Evolutionary conservation across 2,797 vertebrate genomes (phyloP).

Genomic region (Garrulus glandarius): DNA sequence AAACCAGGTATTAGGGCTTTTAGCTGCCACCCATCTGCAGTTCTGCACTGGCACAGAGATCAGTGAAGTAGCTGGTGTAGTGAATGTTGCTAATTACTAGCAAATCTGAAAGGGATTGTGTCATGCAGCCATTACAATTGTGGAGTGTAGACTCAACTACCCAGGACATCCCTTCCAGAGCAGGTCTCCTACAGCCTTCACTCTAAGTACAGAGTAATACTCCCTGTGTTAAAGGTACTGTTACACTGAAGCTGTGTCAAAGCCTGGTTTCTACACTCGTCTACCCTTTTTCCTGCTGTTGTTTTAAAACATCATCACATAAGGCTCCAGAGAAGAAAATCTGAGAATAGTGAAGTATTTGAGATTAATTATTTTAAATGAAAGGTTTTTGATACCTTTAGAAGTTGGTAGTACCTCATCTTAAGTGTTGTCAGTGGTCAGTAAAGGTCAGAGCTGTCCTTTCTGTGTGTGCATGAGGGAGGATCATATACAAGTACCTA

Average conservation of each 20-base stretch:
- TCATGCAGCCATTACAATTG: not conserved
- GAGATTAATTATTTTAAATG: not conserved
- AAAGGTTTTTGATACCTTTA: not conserved
- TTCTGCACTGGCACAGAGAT: not conserved
- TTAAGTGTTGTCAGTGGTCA: not conserved
- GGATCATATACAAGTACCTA: not conserved
- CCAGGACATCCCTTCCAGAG: not conserved
- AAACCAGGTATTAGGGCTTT: not conserved
- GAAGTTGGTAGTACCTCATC: not conserved
- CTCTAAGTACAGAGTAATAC: not conserved
- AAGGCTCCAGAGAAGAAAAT: not conserved
- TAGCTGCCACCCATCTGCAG: not conserved
- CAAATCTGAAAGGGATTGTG: not conserved
- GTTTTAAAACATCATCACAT: not conserved
- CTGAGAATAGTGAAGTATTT: not conserved
- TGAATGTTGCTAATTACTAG: slow-evolving; percentile 6
- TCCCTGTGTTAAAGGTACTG: not conserved
- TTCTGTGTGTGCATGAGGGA: not conserved
- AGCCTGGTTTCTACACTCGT: not conserved
- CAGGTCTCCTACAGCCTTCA: not conserved
- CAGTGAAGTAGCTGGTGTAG: not conserved
- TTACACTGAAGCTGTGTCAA: not conserved
- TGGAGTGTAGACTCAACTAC: not conserved
- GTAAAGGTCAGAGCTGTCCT: not conserved
- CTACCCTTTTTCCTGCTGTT: not conserved